Conservation (phyloP, 2,113 vertebrate genomes). For the Rhombomys opimus region DNA sequence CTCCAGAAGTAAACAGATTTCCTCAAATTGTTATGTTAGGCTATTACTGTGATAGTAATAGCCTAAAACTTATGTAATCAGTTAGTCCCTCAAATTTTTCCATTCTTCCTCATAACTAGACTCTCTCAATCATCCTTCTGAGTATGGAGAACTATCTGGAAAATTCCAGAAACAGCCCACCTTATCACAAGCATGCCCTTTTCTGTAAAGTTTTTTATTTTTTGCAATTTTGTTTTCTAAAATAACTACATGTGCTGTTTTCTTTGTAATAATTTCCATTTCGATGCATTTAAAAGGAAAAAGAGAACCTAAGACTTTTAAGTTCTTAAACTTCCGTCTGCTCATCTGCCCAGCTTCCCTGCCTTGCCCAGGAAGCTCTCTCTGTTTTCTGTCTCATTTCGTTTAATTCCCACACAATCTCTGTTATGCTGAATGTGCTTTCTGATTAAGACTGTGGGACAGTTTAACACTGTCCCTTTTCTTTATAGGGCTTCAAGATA, state of each 20-base stretch:
- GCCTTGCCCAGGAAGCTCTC: neutral
- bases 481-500: neutral
- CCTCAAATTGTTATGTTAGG: constrained; percentile 73
- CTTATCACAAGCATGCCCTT: constrained; percentile 55
- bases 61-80: constrained; percentile 76
- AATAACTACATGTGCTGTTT: neutral
- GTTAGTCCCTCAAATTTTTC: constrained; percentile 77
- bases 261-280: constrained; percentile 27
- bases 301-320: neutral
- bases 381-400: neutral
- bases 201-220: constrained; percentile 45
- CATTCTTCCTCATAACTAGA: constrained; percentile 73
- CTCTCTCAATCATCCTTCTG: constrained; percentile 73
- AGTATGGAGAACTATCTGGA: constrained; percentile 73
- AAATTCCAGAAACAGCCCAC: constrained; percentile 74
- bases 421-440: neutral
- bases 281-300: constrained; percentile 13
- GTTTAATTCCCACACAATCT: neutral
- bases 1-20: constrained; percentile 70
- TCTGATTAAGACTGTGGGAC: neutral
- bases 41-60: constrained; percentile 65
- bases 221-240: constrained; percentile 33
- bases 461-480: neutral
- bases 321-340: neutral
- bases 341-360: neutral